Conservation (phyloP, 2,113 vertebrate genomes). For the Fregata magnificens region DNA sequence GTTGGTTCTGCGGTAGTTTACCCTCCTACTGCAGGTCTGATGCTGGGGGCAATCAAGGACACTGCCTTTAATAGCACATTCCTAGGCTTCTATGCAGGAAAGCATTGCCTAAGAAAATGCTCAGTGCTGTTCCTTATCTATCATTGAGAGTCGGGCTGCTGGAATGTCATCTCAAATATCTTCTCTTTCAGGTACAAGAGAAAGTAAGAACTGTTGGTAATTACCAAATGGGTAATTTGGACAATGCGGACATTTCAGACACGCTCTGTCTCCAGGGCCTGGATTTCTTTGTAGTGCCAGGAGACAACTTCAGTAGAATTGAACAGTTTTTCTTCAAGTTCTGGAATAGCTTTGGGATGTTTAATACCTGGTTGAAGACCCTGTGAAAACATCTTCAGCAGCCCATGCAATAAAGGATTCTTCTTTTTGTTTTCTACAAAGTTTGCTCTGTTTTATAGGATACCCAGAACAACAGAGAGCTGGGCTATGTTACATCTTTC, state of each 20-base stretch:
- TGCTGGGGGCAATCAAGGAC: not conserved
- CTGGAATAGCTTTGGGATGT: not conserved
- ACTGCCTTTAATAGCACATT: not conserved
- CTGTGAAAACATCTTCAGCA: not conserved
- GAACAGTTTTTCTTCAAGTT: not conserved
- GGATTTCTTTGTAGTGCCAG: not conserved
- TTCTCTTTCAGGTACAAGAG: conserved; percentile 74
- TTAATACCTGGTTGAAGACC: not conserved
- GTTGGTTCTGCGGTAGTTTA: not conserved
- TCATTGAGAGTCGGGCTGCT: not conserved
- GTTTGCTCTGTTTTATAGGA: not conserved
- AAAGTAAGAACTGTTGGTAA: conserved; percentile 42
- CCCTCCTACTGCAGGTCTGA: not conserved
- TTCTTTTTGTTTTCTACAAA: not conserved
- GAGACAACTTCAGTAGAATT: not conserved
- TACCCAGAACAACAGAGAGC: not conserved
- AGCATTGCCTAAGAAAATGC: not conserved
- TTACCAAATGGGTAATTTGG: not conserved
- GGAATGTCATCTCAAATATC: not conserved
- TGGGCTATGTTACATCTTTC: not conserved
- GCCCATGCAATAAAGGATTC: not conserved
- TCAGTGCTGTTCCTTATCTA: not conserved
- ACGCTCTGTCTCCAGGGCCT: not conserved
- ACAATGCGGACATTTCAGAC: not conserved
- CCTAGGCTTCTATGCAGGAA: not conserved